Conservation (phyloP, 37 sponge, comb jelly and placozoan species). For the Aphrocallistes beatrix region DNA sequence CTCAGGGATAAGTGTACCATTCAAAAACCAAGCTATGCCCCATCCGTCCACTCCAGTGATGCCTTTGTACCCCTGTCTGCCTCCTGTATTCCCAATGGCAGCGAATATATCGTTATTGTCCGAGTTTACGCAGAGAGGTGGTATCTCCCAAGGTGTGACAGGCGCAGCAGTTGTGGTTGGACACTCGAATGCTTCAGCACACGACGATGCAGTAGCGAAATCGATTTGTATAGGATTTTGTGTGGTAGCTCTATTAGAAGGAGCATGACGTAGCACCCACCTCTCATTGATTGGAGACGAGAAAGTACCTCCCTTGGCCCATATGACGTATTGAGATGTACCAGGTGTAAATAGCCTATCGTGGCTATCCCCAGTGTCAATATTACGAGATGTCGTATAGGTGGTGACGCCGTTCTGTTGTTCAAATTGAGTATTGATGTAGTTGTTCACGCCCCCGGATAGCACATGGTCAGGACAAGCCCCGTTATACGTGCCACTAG, state of each 20-base stretch:
- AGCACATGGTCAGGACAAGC: conserved; percentile 7
- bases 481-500: background rate
- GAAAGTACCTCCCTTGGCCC: background rate
- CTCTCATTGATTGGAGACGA: background rate
- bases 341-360: background rate
- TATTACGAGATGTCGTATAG: background rate
- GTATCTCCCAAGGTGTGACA: background rate
- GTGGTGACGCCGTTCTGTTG: background rate
- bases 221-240: background rate
- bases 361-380: background rate
- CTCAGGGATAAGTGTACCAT: conserved; percentile 43
- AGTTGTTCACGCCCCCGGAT: background rate
- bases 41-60: conserved; percentile 27
- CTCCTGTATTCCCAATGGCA: background rate
- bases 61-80: background rate
- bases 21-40: conserved; percentile 57
- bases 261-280: conserved; percentile 9
- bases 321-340: background rate
- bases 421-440: background rate
- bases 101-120: background rate
- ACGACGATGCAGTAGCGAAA: background rate
- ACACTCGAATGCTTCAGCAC: background rate
- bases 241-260: background rate
- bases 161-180: background rate
- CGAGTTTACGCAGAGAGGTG: background rate